A percentile compares a stretch with the other conserved stretches of the same genome.
Conservation (phyloP, 2,113 vertebrate genomes). For the Bufo gargarizans region DNA sequence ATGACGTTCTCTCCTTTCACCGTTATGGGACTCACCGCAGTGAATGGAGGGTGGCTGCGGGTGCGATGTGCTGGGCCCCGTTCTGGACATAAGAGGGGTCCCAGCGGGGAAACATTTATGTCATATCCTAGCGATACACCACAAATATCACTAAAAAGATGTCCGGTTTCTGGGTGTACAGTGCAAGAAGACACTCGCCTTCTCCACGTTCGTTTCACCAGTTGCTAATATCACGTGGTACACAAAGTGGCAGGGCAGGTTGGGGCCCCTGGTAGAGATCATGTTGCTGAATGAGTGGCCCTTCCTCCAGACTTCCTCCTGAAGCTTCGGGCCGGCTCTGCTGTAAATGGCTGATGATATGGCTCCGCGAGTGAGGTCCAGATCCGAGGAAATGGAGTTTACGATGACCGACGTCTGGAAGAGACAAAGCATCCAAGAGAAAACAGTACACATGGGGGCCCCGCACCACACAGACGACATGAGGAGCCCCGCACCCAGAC, state of each 20-base stretch:
- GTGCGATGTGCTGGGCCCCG: no score
- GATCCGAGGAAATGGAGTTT: slow-evolving; percentile 15
- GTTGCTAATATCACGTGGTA: slow-evolving; percentile 65
- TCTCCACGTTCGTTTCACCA: neutral
- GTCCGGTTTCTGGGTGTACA: neutral
- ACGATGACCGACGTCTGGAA: slow-evolving; percentile 79
- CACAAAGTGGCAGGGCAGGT: slow-evolving; percentile 62
- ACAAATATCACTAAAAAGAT: no score
- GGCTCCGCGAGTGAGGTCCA: rapidly evolving
- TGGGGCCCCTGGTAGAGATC: slow-evolving; percentile 61
- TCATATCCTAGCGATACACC: no score
- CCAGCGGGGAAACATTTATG: no score
- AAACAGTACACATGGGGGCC: no score
- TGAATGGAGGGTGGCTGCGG: no score
- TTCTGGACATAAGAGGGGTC: no score
- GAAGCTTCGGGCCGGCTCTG: slow-evolving; percentile 66
- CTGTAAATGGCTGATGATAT: slow-evolving; percentile 64
- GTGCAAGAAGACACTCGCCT: neutral
- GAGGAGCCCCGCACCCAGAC: no score
- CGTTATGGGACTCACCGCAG: no score
- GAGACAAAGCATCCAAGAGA: slow-evolving; percentile 48
- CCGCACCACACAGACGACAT: no score
- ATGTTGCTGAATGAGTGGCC: rapidly evolving
- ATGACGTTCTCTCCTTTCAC: no score
- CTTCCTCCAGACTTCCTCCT: neutral